phyloP scores from a whole-genome alignment of 2,113 vertebrate genomes.

The Pyrgilauda ruficollis region DNA sequence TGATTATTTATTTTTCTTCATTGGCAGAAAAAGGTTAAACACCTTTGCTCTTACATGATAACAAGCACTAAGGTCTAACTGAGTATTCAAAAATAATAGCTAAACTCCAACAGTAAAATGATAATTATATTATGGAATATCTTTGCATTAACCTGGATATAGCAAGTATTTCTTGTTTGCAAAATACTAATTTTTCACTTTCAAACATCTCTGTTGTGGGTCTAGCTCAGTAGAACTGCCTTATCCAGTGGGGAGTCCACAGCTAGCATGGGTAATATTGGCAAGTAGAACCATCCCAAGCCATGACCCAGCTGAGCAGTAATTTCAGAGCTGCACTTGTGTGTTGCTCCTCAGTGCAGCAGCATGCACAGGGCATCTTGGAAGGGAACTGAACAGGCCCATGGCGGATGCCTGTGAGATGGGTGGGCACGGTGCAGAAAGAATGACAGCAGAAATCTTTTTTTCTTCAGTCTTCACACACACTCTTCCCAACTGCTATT shows the following conservation, averaged over 20 bases:
- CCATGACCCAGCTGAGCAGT: not conserved
- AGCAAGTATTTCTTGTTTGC: constrained; percentile 40
- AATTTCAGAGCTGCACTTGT: not conserved
- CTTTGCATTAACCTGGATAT: constrained; percentile 9
- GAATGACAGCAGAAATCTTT: not conserved
- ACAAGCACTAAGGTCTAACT: not conserved
- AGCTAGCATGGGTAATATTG: not conserved
- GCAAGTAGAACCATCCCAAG: constrained; percentile 23
- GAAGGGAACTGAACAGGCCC: not conserved
- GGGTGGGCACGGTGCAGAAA: not conserved
- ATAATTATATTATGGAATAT: not conserved
- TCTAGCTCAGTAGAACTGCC: constrained; percentile 39
- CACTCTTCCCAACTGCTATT: not conserved
- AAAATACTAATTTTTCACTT: constrained; percentile 63
- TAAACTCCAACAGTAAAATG: not conserved
- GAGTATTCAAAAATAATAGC: not conserved
- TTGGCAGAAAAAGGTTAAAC: constrained; percentile 24
- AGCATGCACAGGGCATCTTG: constrained; percentile 33
- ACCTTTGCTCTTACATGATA: constrained; percentile 13
- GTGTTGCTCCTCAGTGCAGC: constrained; percentile 10
- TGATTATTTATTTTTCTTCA: constrained; percentile 19
- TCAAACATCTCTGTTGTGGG: constrained; percentile 23
- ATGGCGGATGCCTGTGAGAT: not conserved
- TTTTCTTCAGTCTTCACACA: not conserved
- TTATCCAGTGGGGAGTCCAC: not conserved